These are phyloP conservation scores for Eunapius fragilis DNA, from an alignment of 37 sponge, comb jelly and placozoan genomes.

Conservation along the genomic window DNA sequence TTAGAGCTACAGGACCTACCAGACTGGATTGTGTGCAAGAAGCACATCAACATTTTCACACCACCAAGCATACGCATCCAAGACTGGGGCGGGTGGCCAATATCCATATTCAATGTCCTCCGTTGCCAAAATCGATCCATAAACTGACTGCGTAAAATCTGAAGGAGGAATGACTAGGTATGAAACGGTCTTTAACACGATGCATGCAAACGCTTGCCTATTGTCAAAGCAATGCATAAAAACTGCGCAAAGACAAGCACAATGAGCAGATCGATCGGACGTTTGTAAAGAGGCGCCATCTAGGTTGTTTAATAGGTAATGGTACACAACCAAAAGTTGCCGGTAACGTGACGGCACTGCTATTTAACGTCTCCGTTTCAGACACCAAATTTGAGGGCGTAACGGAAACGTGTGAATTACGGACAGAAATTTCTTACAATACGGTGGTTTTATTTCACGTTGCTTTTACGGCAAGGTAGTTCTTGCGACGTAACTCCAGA, in stretches of 20 bases:
- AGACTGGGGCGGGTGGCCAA: slow-evolving; percentile 77
- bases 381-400: too few species aligned
- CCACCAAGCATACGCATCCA: slow-evolving; percentile 75
- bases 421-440: too few species aligned
- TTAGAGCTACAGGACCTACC: slow-evolving; percentile 34
- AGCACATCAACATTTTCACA: slow-evolving; percentile 80
- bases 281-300: slow-evolving; percentile 30
- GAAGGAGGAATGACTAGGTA: background rate
- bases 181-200: background rate
- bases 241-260: slow-evolving; percentile 51
- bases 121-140: slow-evolving; percentile 44
- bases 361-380: too few species aligned
- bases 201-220: slow-evolving; percentile 55
- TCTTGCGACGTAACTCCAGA: too few species aligned
- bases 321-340: too few species aligned
- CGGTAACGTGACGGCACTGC: too few species aligned
- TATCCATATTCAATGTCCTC: slow-evolving; percentile 34
- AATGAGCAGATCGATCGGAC: slow-evolving; percentile 74
- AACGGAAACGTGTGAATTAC: too few species aligned
- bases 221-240: slow-evolving; percentile 68
- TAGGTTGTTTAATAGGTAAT: too few species aligned
- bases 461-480: too few species aligned
- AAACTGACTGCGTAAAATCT: slow-evolving; percentile 72
- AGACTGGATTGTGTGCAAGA: slow-evolving; percentile 75
- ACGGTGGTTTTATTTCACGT: too few species aligned